These are phyloP conservation scores for Physocephala rufipes DNA, from an alignment of 2,888 invertebrate genomes.

Conservation along the genomic window DNA sequence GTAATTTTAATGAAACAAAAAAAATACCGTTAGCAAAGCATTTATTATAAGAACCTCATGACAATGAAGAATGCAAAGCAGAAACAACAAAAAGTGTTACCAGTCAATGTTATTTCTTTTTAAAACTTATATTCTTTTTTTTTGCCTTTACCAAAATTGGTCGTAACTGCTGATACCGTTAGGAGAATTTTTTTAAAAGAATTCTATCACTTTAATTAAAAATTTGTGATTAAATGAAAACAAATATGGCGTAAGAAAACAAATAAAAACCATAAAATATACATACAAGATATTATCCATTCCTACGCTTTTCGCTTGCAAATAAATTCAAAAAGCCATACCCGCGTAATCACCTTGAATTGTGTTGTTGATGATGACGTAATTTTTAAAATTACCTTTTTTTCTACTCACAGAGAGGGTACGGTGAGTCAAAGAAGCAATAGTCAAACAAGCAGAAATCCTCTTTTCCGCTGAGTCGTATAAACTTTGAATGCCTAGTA, in stretches of 20 bases:
- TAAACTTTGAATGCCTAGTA: background rate
- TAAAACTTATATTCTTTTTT: too few relatives aligned
- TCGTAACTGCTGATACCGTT: too few relatives aligned
- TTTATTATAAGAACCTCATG: too few relatives aligned
- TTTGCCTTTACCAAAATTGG: too few relatives aligned
- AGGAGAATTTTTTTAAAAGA: background rate
- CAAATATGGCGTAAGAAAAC: background rate
- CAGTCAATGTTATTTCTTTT: too few relatives aligned
- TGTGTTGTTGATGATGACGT: background rate
- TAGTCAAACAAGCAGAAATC: conserved; percentile 1
- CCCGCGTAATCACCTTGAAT: background rate
- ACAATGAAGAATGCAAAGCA: too few relatives aligned
- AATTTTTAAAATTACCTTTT: background rate
- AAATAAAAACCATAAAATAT: background rate
- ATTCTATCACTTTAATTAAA: background rate
- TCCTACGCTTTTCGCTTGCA: background rate
- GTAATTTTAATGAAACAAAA: too few relatives aligned
- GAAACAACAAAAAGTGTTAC: too few relatives aligned
- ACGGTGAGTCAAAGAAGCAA: background rate
- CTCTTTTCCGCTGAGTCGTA: background rate
- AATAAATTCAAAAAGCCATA: background rate
- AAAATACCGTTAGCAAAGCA: too few relatives aligned
- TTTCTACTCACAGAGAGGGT: background rate
- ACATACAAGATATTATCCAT: background rate
- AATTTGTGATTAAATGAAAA: background rate